Base-by-base conservation (phyloP, 2,113 vertebrate genomes). In the Gorsachius goisagi region DNA sequence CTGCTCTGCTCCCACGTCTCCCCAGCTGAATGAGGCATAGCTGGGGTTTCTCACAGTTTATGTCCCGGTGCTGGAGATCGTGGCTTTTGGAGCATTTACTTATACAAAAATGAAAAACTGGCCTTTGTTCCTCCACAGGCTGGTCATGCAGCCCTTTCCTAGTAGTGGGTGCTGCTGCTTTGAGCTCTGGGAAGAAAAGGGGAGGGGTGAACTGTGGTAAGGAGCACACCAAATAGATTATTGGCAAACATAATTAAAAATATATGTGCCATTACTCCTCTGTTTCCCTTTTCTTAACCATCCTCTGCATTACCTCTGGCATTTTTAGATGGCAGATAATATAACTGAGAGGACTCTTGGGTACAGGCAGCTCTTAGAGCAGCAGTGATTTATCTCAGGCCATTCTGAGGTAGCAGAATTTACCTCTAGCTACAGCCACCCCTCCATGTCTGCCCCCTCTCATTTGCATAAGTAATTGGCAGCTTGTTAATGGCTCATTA, bases 181-280 rank as follows among this genome's bases (percentile, higher is more conserved):
- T 37, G 55, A 79, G 69, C 53, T 73, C 82, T 87, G 72, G 71
- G 52, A 83, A 90, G 37, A 63, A 69, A 83, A 81, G 35, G 16
- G 35, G 55, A 87, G 52, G 83, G 21, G 24, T 68, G 77, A 94
- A 19, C 45, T 37, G 45, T 63, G 45, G 22, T 52, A 60, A 73
- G 73, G 64, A 77, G 16, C 9, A 20, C 55, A 68, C n/a, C 82
- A 74, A 69, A 67, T 20, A 86, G 67, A 64, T 86, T 95, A 81
- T 93, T 96, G 92, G 92, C 94, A 90, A 93, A 96, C 92, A 91
- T 84, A 89, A 97, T 96, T 97, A 96, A 97, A 97, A 94, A 96
- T 90, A 97, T 85, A 93, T 94, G 89, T 79, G 90, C 27, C 74
- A 92, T 95, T 95, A 95, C 59, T 91, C 85, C 84, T 95, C 76